A percentile compares a stretch with the other conserved stretches of the same genome.
phyloP scores from a whole-genome alignment of 2,888 invertebrate genomes.

The Pilophorus perplexus region DNA sequence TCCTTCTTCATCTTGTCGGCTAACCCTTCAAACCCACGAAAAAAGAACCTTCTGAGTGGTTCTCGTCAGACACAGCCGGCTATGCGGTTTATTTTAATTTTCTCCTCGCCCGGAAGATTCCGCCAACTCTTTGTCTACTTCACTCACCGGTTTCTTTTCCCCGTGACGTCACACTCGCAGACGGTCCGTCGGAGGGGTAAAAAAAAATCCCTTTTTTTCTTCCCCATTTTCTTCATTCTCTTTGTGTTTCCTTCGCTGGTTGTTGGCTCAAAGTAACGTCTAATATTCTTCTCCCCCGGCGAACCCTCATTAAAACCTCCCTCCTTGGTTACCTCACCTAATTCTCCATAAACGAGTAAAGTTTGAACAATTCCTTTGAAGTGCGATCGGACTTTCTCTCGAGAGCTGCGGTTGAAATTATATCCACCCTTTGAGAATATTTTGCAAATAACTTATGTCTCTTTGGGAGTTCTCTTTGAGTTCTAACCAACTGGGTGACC shows the following conservation, averaged over 20 bases:
- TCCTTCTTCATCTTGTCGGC: too few relatives aligned
- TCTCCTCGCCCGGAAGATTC: not conserved
- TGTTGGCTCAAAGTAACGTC: not conserved
- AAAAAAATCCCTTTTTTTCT: too few relatives aligned
- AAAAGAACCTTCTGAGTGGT: conserved; percentile 2
- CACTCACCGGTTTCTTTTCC: not conserved
- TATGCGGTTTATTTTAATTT: conserved; percentile 28
- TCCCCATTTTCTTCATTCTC: too few relatives aligned
- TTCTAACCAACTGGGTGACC: too few relatives aligned
- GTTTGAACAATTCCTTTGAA: conserved; percentile 27
- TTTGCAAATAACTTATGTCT: conserved; percentile 24
- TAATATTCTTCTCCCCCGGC: not conserved
- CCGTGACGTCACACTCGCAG: too few relatives aligned
- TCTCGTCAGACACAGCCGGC: too few relatives aligned
- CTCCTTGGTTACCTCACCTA: conserved; percentile 6
- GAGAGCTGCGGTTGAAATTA: conserved; percentile 25
- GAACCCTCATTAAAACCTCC: conserved; percentile 23
- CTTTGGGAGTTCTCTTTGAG: not conserved
- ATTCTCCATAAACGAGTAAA: conserved; percentile 26
- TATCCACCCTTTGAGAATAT: conserved; percentile 9
- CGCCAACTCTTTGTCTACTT: not conserved
- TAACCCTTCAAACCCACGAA: too few relatives aligned
- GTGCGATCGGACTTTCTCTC: not conserved
- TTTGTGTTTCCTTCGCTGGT: not conserved
- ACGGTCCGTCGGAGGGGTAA: too few relatives aligned